Conservation (phyloP, 1,140 invertebrate genomes). For the Meloidogyne chitwoodi region DNA sequence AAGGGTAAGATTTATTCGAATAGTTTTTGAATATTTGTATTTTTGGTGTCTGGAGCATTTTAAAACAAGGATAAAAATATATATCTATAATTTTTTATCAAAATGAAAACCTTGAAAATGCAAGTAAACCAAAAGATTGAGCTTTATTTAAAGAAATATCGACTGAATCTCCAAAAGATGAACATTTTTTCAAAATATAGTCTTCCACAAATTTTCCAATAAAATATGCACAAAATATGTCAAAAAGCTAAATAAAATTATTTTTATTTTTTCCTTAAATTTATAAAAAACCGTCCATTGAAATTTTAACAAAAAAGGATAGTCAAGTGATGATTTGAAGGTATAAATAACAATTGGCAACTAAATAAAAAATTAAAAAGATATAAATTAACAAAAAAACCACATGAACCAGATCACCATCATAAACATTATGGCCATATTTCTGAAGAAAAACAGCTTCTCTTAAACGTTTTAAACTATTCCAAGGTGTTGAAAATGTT, state of each 20-base stretch:
- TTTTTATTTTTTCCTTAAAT: background rate
- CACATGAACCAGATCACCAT: slow-evolving; percentile 49
- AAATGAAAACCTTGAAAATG: background rate
- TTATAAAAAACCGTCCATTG: slow-evolving; percentile 17
- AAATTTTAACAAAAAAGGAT: background rate
- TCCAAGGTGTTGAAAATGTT: slow-evolving; percentile 43
- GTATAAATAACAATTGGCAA: slow-evolving; percentile 37
- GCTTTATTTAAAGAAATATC: background rate
- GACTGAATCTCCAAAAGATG: background rate
- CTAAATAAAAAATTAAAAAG: slow-evolving; percentile 24
- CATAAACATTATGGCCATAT: slow-evolving; percentile 35
- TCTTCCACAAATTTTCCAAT: slow-evolving; percentile 13
- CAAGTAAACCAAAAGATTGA: background rate
- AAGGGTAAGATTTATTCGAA: too few species aligned
- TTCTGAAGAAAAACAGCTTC: slow-evolving; percentile 43
- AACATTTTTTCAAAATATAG: background rate
- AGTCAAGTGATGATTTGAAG: slow-evolving; percentile 21
- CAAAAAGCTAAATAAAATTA: background rate
- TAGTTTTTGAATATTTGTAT: too few species aligned
- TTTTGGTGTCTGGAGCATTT: too few species aligned
- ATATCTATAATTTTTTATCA: too few species aligned
- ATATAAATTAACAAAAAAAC: slow-evolving; percentile 23
- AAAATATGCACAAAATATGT: slow-evolving; percentile 7
- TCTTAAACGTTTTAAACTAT: slow-evolving; percentile 39
- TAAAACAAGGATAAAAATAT: too few species aligned